A percentile compares a stretch with the other conserved stretches of the same genome.
Evolutionary conservation across 2,113 vertebrate species (phyloP).

Genomic region (Grallaria varia): DNA sequence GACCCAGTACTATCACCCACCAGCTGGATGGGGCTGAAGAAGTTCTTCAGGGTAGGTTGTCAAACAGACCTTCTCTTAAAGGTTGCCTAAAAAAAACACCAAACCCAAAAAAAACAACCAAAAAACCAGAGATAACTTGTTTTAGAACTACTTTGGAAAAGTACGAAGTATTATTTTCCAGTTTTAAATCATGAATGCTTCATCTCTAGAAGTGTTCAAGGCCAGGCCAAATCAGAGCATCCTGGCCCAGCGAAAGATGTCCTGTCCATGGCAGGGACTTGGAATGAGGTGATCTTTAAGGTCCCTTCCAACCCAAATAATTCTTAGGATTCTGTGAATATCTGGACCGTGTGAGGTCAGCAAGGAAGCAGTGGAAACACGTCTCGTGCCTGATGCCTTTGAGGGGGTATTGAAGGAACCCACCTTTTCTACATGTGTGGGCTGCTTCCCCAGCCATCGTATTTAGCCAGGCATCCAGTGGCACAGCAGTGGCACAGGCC

Average conservation of each 20-base stretch:
- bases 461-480: neutral
- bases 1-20: neutral
- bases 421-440: rapidly evolving
- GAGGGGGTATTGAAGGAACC: neutral
- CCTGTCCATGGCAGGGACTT: neutral
- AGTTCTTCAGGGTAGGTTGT: neutral
- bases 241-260: neutral
- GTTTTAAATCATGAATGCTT: neutral
- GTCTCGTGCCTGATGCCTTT: neutral
- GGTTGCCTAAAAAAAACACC: neutral
- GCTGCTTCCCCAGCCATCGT: neutral
- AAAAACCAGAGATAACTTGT: neutral
- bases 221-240: neutral
- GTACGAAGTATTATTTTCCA: neutral
- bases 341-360: neutral
- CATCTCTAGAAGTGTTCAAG: neutral
- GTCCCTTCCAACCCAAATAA: neutral
- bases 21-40: neutral
- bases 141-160: neutral
- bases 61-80: neutral
- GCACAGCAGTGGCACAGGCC: neutral
- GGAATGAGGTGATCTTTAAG: neutral
- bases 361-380: neutral
- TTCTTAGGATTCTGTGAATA: neutral
- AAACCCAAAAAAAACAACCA: too few species aligned